Conservation (phyloP, 2,797 vertebrate species). For the Eleutherodactylus coqui region DNA sequence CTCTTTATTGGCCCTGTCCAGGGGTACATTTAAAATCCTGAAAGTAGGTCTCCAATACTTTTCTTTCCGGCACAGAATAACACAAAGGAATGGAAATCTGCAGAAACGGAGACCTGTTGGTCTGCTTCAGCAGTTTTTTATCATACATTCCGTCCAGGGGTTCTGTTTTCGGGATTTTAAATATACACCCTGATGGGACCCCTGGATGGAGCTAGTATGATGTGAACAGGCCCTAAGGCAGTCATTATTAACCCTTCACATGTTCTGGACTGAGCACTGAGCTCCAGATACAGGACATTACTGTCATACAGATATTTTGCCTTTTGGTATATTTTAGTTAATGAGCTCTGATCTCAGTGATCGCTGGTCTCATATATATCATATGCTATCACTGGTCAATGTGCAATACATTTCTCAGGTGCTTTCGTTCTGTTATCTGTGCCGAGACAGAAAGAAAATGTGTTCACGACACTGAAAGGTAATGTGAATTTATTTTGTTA, state of each 20-base stretch:
- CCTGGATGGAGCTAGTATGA: too few species aligned
- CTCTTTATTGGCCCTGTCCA: too few species aligned
- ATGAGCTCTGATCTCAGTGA: neutral
- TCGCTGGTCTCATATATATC: neutral
- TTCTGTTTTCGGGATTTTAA: too few species aligned
- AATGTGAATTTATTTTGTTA: constrained; percentile 56
- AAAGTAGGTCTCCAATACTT: too few species aligned
- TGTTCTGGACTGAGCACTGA: neutral
- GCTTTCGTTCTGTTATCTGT: neutral
- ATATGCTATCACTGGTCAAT: neutral
- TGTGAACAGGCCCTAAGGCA: too few species aligned
- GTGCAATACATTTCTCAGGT: constrained; percentile 11
- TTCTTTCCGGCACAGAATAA: too few species aligned
- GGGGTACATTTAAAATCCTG: too few species aligned
- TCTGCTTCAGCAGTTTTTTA: too few species aligned
- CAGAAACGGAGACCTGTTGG: too few species aligned
- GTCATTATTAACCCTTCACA: neutral
- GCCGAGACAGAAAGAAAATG: neutral
- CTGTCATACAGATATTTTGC: neutral
- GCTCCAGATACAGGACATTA: neutral
- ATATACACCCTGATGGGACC: too few species aligned
- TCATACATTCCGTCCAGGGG: too few species aligned
- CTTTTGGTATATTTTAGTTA: neutral
- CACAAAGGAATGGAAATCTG: too few species aligned
- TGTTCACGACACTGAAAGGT: neutral